Evolutionary conservation across 2,797 vertebrate species (phyloP), one percentile per base, ranked within the genome.

Genomic region (Melanogrammus aeglefinus): DNA sequence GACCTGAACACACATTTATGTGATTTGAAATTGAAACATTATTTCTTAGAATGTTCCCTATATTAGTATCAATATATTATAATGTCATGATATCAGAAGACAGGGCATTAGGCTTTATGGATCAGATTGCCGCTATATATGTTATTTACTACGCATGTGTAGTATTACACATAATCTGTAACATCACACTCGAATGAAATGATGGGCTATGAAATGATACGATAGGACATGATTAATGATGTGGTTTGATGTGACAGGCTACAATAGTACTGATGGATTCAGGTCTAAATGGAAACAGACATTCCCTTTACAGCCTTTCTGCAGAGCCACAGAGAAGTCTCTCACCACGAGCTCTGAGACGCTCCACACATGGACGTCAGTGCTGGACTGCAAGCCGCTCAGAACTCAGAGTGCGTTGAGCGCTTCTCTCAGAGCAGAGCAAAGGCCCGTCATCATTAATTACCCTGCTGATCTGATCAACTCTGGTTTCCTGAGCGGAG

Each of bases 381-480:
- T 7, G 18, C 4, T 36, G 21, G 83, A 86, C 86, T 7, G 16
- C 12, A 4, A 47, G 12, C 14, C 0, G 14, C 13, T 4, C 44
- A 18, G 13, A 14, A 47, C 44, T 47, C 12, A 14, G 44, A 47
- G 44, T 47, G 44, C 44, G 13, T 82, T 86, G 72, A 74, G 21
- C 77, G 78, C 3, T 31, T 63, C 84, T 81, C 44, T 85, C 81
- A 84, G 79, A 31, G 12, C 36, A 47, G 5, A n/a, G 71, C 16
- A 31, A 80, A 39, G 35, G 70, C 70, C 79, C 81, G 77, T 84
- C 80, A 72, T 63, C 36, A 18, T 79, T 75, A 79, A 80, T 82
- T 78, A 85, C 78, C 74, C 33, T 6, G 76, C 69, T 10, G 33
- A 90, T 89, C 74, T 87, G 83, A 89, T 88, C 80, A 80, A 80